Evolutionary conservation across 2,113 vertebrate species (phyloP).

Genomic region (Notechis scutatus): DNA sequence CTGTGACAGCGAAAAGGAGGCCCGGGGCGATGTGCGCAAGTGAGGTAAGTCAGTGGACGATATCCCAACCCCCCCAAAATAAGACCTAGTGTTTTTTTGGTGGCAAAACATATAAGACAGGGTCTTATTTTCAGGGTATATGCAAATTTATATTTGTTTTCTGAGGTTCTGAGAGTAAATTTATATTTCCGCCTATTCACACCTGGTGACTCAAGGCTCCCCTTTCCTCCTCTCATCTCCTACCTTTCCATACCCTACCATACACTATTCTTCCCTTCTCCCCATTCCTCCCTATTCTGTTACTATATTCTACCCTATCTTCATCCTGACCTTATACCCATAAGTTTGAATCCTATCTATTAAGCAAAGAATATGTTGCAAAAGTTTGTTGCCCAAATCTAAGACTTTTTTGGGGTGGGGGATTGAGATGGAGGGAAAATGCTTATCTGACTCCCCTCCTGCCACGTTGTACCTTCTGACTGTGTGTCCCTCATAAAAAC

Average conservation of each 20-base stretch:
- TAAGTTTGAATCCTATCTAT: neutral
- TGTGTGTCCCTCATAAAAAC: conserved; percentile 27
- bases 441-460: neutral
- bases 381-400: neutral
- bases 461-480: neutral
- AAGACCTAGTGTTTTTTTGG: too few relatives aligned
- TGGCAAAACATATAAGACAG: too few relatives aligned
- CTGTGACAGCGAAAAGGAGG: too few relatives aligned
- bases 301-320: neutral
- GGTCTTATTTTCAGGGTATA: too few relatives aligned
- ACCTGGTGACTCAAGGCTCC: too few relatives aligned
- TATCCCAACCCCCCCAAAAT: too few relatives aligned
- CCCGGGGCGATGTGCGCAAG: too few relatives aligned
- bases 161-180: too few relatives aligned
- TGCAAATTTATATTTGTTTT: too few relatives aligned
- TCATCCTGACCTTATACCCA: neutral
- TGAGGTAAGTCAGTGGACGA: too few relatives aligned
- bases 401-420: neutral
- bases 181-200: too few relatives aligned
- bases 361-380: neutral
- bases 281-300: neutral
- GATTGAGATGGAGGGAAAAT: neutral
- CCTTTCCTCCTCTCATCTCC: neutral
- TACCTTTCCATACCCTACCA: neutral
- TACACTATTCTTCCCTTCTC: neutral